These are phyloP conservation scores for Meteorus colon DNA, from an alignment of 2,888 invertebrate species.

Conservation along the genomic window DNA sequence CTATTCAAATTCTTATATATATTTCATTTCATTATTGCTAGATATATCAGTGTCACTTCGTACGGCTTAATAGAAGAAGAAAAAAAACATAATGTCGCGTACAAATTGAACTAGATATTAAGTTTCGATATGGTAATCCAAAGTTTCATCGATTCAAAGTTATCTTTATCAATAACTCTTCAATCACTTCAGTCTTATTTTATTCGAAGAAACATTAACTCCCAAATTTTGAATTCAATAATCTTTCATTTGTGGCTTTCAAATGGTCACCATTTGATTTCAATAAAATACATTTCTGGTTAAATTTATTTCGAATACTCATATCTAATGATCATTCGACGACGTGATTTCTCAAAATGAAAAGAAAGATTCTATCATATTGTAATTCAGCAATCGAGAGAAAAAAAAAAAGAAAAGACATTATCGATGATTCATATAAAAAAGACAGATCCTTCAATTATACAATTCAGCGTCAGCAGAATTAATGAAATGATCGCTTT, in stretches of 20 bases:
- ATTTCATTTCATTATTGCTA: constrained; percentile 9
- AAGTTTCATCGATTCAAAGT: not conserved
- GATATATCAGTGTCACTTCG: not conserved
- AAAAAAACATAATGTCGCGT: not conserved
- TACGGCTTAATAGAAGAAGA: not conserved
- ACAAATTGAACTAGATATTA: constrained; percentile 1
- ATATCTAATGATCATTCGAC: not conserved
- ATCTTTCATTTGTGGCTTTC: not conserved
- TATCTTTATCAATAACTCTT: not conserved
- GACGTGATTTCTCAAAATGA: not conserved
- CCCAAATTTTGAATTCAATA: not conserved
- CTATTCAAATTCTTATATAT: constrained; percentile 21
- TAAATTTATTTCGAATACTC: not conserved
- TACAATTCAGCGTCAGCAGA: not conserved
- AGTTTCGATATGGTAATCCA: not conserved
- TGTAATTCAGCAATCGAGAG: not conserved
- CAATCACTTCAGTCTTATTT: not conserved
- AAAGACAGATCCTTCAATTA: not conserved
- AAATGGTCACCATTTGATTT: not conserved
- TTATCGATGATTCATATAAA: not conserved
- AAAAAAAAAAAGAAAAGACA: constrained; percentile 12
- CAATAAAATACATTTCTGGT: not conserved
- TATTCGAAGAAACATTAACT: not conserved
- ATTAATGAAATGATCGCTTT: not conserved
- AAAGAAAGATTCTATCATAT: not conserved